phyloP scores from a whole-genome alignment of 2,888 invertebrate genomes.

The Druceiella hillmani region DNA sequence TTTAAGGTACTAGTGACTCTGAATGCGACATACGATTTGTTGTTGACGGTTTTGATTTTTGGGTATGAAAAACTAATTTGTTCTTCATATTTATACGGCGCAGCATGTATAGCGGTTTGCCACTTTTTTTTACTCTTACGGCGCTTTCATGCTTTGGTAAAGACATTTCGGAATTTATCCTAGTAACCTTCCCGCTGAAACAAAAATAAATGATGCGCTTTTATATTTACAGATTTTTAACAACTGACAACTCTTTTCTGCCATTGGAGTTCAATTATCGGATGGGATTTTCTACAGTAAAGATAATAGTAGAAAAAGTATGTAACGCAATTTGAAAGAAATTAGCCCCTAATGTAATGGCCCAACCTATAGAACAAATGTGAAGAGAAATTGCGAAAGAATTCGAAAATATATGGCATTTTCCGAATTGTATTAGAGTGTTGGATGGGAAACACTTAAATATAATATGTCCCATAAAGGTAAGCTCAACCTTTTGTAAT shows the following conservation, averaged over 20 bases:
- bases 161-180: too few species aligned
- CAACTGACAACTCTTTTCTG: conserved; percentile 24
- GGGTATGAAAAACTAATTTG: conserved; percentile 22
- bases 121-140: not conserved
- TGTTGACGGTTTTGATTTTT: conserved; percentile 12
- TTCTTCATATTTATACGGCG: conserved; percentile 24
- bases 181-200: conserved; percentile 1
- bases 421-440: conserved; percentile 18
- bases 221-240: conserved; percentile 7
- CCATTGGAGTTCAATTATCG: conserved; percentile 26
- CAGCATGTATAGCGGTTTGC: conserved; percentile 12
- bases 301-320: conserved; percentile 26
- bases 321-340: conserved; percentile 26
- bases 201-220: conserved; percentile 2
- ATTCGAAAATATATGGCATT: conserved; percentile 18
- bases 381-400: conserved; percentile 19
- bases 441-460: conserved; percentile 19
- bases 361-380: conserved; percentile 18
- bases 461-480: conserved; percentile 19
- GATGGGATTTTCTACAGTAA: conserved; percentile 25
- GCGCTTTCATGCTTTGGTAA: not conserved
- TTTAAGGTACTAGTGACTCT: not conserved
- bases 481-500: too few species aligned
- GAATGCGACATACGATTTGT: conserved; percentile 16
- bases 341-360: conserved; percentile 23